Base-by-base conservation (phyloP, 2,888 invertebrate genomes). In the Galeruca laticollis region DNA sequence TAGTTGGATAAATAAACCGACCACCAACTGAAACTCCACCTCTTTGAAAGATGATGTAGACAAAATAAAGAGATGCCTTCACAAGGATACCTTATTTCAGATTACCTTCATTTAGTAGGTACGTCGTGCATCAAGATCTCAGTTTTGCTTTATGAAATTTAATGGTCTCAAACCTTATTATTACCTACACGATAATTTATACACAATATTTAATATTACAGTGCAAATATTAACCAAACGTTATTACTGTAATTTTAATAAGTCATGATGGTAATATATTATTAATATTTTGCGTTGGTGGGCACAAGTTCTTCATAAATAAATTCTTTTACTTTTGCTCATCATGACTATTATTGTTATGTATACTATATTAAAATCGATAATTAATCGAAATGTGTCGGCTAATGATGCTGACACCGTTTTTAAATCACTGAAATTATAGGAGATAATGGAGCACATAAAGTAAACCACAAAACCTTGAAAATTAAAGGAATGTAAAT, bases 91-190 rank as follows among this genome's bases (percentile, higher is more conserved):
- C 73, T 70, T 59, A 73, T 73, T 76, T 75, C 75, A 78, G 77
- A 77, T 79, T 78, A 76, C 79, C 78, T 82, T 80, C 80, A 81
- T 81, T 83, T 80, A 81, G 79, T 80, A 81, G 80, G 81, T 80
- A 82, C 80, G 81, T 83, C 83, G 83, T 84, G 83, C 82, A 84
- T 84, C 84, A 82, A 82, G 83, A 84, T 84, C 80, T 73, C 70
- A 76, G 82, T 82, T 82, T 84, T 82, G 81, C 83, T 83, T 57
- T 83, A 83, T 84, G 82, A 82, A 84, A 83, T 83, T 84, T 83
- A 84, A 84, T 84, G 82, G 83, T 79, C 79, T 75, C 79, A 77
- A 80, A 80, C 80, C 81, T 79, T 83, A 80, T 83, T 83, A 84
- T 84, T 84, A 84, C 81, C 80, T 76, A 77, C 81, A 80, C 79